A percentile compares a stretch with the other conserved stretches of the same genome.
Evolutionary conservation across 2,888 invertebrate genomes (phyloP).

Genomic region (Falcaria lacertinaria): DNA sequence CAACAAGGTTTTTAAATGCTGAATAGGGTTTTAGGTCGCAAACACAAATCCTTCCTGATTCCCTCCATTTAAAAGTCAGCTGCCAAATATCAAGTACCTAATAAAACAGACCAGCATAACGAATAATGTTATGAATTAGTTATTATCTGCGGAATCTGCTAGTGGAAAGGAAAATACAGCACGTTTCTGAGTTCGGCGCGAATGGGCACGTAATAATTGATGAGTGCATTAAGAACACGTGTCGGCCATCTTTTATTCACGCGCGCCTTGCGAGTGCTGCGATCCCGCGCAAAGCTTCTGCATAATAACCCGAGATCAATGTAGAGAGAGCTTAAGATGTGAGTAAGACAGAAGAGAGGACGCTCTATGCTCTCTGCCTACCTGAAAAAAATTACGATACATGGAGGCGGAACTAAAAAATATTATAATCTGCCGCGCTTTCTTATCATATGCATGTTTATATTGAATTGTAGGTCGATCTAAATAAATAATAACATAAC

Average conservation of each 20-base stretch:
- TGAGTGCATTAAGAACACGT: constrained; percentile 76
- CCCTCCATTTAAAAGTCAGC: neutral
- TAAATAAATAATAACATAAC: no score
- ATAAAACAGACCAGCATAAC: neutral
- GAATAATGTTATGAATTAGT: neutral
- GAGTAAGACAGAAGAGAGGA: no score
- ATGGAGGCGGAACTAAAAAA: no score
- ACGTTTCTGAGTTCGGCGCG: constrained; percentile 12
- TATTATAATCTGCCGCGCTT: no score
- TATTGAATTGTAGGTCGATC: no score
- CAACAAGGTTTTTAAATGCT: no score
- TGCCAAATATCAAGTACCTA: neutral
- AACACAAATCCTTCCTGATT: no score
- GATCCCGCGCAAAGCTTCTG: neutral
- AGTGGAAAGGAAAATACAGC: neutral
- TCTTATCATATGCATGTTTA: no score
- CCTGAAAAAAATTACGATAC: no score
- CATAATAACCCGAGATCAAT: neutral
- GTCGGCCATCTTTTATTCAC: constrained; percentile 69
- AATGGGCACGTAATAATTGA: constrained; percentile 60
- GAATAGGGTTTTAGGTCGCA: no score
- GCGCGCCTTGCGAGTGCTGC: constrained; percentile 5
- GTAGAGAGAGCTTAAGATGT: no score
- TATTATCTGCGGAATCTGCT: neutral
- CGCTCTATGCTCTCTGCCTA: no score